Percentiles rank a stretch among this genome's conserved stretches.
Conservation (phyloP, 1,140 invertebrate species). For the Thalassaphorura encarpata region DNA sequence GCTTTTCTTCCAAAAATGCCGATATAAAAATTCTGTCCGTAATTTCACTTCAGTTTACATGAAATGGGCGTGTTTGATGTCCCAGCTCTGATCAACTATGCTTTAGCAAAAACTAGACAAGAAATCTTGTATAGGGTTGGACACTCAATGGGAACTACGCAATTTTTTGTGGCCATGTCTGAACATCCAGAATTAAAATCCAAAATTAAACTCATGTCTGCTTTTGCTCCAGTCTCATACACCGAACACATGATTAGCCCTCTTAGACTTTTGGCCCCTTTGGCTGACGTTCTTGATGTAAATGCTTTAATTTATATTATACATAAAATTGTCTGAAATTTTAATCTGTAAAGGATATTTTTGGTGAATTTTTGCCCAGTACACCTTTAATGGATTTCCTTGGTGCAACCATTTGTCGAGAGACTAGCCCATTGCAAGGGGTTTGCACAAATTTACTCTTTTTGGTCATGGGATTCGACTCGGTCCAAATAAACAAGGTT, state of each 20-base stretch:
- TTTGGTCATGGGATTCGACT: constrained; percentile 45
- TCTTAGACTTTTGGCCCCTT: constrained; percentile 37
- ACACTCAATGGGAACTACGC: constrained; percentile 44
- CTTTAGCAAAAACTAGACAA: constrained; percentile 41
- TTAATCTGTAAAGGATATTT: neutral
- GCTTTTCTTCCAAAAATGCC: neutral
- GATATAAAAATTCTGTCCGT: neutral
- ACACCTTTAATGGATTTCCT: constrained; percentile 42
- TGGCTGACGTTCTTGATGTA: constrained; percentile 22
- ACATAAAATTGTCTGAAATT: neutral
- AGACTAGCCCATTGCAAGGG: constrained; percentile 38
- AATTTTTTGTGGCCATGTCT: constrained; percentile 36
- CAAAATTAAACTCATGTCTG: constrained; percentile 35
- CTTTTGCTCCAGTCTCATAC: constrained; percentile 55
- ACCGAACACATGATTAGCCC: constrained; percentile 59
- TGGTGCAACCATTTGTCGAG: constrained; percentile 40
- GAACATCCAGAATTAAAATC: constrained; percentile 36
- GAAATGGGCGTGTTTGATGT: constrained; percentile 43
- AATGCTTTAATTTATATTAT: neutral
- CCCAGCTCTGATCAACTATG: constrained; percentile 45
- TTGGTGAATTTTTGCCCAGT: constrained; percentile 47
- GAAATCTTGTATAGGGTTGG: constrained; percentile 43
- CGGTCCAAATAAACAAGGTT: constrained; percentile 42
- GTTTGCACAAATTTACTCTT: constrained; percentile 50
- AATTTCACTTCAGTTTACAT: constrained; percentile 32